Evolutionary conservation across 2,888 invertebrate genomes (phyloP), one percentile per base, ranked within the genome.

Genomic region (Acleris literana): DNA sequence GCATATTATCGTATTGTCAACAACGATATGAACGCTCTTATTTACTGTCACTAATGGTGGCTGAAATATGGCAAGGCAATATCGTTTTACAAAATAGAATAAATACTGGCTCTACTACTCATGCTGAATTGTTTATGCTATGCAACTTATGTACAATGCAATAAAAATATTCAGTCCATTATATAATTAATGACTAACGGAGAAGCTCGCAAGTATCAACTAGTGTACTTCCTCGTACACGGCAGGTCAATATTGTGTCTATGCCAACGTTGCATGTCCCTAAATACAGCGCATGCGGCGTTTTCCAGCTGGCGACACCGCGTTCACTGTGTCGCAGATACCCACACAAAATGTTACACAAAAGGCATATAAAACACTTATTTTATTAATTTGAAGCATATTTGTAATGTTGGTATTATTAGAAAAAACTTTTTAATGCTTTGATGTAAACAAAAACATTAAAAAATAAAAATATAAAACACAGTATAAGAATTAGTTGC

Each of bases 201-300:
- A 39, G 33, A 33, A 7, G 33, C 13, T 39, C 4, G 39, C 39
- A 76, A 77, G 72, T 75, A 77, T 78, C 74, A 78, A 78, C 59
- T 69, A 53, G 1, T 5, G n/a, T 5, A 3, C 48, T 69, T 70
- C 74, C 29, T 17, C 25, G 54, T 69, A 68, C 49, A 74, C 69
- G 61, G 71, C 76, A 78, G 77, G 78, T 78, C 81, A 78, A 80
- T 79, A 78, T 78, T 78, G 77, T 78, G 76, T 78, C 76, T 77
- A 76, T 77, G 75, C 75, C 76, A 76, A 74, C 77, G 73, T 69
- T 76, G 75, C 75, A 76, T 70, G 73, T 71, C 71, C 72, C 72
- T 72, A 73, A 72, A 71, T 71, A 70, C 46, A 43, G 54, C 62
- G 66, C 62, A 65, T 51, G 18, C 18, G 33, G 7, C 13, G 49